phyloP scores from a whole-genome alignment of 2,113 vertebrate genomes.

The Halcyon senegalensis region DNA sequence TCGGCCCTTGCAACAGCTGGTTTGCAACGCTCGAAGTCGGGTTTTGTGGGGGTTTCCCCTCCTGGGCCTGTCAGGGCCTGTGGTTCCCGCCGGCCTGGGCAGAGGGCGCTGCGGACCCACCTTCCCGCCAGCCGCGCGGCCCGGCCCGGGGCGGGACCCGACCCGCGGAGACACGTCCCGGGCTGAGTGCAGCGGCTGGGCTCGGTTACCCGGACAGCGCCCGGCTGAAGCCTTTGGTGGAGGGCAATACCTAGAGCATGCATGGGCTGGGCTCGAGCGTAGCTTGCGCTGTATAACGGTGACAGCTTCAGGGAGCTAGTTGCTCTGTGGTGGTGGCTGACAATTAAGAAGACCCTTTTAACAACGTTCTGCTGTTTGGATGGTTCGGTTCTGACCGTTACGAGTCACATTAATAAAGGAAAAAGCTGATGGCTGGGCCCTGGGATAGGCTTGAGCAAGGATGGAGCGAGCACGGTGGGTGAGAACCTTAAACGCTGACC shows the following conservation, averaged over 20 bases:
- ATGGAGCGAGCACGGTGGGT: neutral
- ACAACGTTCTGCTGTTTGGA: neutral
- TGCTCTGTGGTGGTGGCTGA: neutral
- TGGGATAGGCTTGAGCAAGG: neutral
- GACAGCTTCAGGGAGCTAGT: neutral
- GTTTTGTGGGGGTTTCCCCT: accelerated
- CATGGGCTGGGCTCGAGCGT: accelerated
- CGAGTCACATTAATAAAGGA: neutral
- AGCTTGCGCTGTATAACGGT: neutral
- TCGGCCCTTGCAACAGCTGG: accelerated
- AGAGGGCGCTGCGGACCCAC: neutral
- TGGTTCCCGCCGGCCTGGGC: neutral
- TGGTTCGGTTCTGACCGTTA: neutral
- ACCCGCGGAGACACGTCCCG: too few relatives aligned
- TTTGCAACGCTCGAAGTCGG: accelerated
- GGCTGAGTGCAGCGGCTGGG: too few relatives aligned
- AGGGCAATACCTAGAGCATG: neutral
- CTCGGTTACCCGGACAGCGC: too few relatives aligned
- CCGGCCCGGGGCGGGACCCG: too few relatives aligned
- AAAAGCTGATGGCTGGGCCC: neutral
- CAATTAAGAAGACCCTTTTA: neutral
- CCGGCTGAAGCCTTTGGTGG: too few relatives aligned
- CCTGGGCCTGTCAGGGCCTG: accelerated
- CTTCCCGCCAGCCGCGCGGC: neutral
- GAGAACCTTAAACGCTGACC: accelerated